Evolutionary conservation across 2,888 invertebrate genomes (phyloP).

Genomic region (Agrotis clavis): DNA sequence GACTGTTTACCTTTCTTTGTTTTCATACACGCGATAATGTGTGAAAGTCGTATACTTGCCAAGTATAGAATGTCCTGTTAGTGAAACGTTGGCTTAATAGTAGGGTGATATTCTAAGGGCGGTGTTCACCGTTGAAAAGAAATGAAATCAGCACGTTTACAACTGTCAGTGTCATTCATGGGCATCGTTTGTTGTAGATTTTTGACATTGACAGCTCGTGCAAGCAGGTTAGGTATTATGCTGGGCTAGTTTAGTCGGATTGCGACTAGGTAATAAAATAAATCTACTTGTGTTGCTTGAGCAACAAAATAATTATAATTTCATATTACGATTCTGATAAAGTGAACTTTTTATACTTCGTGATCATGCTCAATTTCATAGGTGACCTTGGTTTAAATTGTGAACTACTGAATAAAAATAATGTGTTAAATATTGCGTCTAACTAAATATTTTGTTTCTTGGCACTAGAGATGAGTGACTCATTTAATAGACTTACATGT

Average conservation of each 20-base stretch:
- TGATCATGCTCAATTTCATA: not conserved
- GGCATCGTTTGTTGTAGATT: not conserved
- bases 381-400: not conserved
- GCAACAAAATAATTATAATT: no score
- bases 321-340: no score
- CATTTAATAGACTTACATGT: not conserved
- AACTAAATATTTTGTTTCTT: not conserved
- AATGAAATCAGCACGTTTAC: not conserved
- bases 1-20: conserved; percentile 41
- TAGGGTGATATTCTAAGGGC: not conserved
- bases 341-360: no score
- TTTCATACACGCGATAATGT: conserved; percentile 37
- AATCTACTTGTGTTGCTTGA: no score
- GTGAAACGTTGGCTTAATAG: not conserved
- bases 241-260: no score
- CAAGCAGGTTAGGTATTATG: no score
- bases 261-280: no score
- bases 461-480: not conserved
- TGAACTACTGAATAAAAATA: not conserved
- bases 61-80: not conserved
- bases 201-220: not conserved
- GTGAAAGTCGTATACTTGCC: not conserved
- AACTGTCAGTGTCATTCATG: not conserved
- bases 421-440: not conserved
- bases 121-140: not conserved